Percentiles rank a stretch among this genome's conserved stretches.
Conservation (phyloP, 2,888 invertebrate species). For the Sepiola atlantica region DNA sequence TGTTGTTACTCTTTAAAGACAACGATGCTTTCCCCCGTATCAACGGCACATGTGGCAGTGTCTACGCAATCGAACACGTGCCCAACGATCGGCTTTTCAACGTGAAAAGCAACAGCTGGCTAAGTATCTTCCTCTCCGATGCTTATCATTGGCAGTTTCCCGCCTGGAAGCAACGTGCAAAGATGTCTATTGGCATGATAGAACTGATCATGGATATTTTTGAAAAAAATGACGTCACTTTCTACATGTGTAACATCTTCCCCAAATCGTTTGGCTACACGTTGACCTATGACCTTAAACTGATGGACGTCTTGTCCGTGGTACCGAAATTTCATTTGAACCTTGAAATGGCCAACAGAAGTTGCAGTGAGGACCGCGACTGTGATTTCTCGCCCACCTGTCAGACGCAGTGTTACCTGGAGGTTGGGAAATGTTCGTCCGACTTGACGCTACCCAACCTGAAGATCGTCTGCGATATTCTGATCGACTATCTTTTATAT, state of each 20-base stretch:
- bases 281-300: slow-evolving; percentile 59
- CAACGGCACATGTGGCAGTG: slow-evolving; percentile 64
- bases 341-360: slow-evolving; percentile 52
- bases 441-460: slow-evolving; percentile 60
- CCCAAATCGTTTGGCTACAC: slow-evolving; percentile 64
- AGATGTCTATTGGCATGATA: slow-evolving; percentile 65
- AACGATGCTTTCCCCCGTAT: slow-evolving; percentile 60
- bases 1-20: slow-evolving; percentile 63
- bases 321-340: slow-evolving; percentile 59
- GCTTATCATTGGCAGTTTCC: slow-evolving; percentile 65
- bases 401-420: slow-evolving; percentile 59
- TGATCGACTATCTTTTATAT: slow-evolving; percentile 64
- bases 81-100: slow-evolving; percentile 49
- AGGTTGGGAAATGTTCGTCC: slow-evolving; percentile 57
- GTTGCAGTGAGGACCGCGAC: slow-evolving; percentile 59
- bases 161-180: slow-evolving; percentile 62
- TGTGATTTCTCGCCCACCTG: slow-evolving; percentile 64
- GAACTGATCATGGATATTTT: slow-evolving; percentile 64
- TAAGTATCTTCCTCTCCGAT: slow-evolving; percentile 52
- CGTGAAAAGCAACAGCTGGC: slow-evolving; percentile 42
- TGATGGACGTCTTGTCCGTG: slow-evolving; percentile 59
- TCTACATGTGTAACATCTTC: slow-evolving; percentile 66
- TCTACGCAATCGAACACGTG: slow-evolving; percentile 60
- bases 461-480: slow-evolving; percentile 63
- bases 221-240: slow-evolving; percentile 62